A percentile compares a stretch with the other conserved stretches of the same genome.
Conservation (phyloP, 2,888 invertebrate genomes). For the Drosophila fungiperda region DNA sequence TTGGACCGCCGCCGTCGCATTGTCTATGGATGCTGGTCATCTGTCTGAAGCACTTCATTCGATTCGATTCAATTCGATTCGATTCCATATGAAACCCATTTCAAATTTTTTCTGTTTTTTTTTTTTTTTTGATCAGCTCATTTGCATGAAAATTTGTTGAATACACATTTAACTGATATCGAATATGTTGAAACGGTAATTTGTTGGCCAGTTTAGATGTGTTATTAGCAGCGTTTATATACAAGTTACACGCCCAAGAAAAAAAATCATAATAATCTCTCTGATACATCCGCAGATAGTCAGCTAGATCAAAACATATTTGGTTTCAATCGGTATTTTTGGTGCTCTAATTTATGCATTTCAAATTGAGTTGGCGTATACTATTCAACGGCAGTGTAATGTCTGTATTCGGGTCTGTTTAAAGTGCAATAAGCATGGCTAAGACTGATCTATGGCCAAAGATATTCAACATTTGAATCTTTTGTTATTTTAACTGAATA, state of each 20-base stretch:
- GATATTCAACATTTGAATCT: conserved; percentile 40
- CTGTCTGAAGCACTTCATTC: conserved; percentile 49
- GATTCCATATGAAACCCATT: conserved; percentile 14
- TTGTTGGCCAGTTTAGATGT: conserved; percentile 77
- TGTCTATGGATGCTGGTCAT: conserved; percentile 77
- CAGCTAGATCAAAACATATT: conserved; percentile 48
- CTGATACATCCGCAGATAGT: conserved; percentile 29
- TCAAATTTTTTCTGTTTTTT: not conserved
- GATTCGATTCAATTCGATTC: not conserved
- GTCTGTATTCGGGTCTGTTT: conserved; percentile 73
- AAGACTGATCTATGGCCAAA: conserved; percentile 72
- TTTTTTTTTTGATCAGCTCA: conserved; percentile 29
- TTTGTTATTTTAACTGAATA: conserved; percentile 32
- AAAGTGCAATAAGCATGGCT: conserved; percentile 74
- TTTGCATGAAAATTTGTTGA: conserved; percentile 78
- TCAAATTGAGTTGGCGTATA: conserved; percentile 59
- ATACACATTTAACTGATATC: conserved; percentile 73
- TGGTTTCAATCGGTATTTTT: conserved; percentile 30
- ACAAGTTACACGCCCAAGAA: conserved; percentile 65
- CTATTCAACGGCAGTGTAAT: conserved; percentile 79
- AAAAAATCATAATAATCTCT: conserved; percentile 19
- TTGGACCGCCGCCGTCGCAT: conserved; percentile 75
- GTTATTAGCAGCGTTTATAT: conserved; percentile 79
- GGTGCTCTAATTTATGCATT: conserved; percentile 74
- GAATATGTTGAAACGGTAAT: conserved; percentile 78